Evolutionary conservation across 2,797 vertebrate genomes (phyloP).

Genomic region (Pelobates cultripes): DNA sequence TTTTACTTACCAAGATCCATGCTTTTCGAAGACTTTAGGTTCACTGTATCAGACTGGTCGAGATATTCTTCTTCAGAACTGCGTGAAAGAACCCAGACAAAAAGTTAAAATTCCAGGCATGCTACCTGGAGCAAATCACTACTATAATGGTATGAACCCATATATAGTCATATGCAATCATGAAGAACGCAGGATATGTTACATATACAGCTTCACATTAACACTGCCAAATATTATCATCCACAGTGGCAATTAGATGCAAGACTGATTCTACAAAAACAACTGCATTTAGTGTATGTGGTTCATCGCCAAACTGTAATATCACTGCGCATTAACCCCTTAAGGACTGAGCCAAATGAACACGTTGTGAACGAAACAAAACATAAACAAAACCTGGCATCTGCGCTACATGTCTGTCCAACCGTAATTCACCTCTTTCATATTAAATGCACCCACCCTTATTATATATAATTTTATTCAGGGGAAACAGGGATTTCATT

Average conservation of each 20-base stretch:
- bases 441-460: no score
- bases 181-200: not conserved
- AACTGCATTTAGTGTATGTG: no score
- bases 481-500: no score
- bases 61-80: constrained; percentile 69
- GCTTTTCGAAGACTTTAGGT: constrained; percentile 92
- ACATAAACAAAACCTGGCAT: no score
- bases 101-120: not conserved
- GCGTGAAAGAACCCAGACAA: constrained; percentile 53
- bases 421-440: no score
- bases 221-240: not conserved
- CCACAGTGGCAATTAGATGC: not conserved
- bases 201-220: not conserved
- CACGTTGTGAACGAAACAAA: no score
- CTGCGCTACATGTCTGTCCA: no score
- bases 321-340: no score
- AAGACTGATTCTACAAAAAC: no score
- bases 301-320: no score
- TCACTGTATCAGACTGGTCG: constrained; percentile 78
- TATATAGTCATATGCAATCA: not conserved
- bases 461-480: no score
- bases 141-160: not conserved
- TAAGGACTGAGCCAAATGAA: no score
- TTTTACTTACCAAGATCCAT: constrained; percentile 91
- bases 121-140: not conserved